Percentiles rank a stretch among this genome's conserved stretches.
phyloP scores from a whole-genome alignment of 2,113 vertebrate genomes.

The Carollia perspicillata region DNA sequence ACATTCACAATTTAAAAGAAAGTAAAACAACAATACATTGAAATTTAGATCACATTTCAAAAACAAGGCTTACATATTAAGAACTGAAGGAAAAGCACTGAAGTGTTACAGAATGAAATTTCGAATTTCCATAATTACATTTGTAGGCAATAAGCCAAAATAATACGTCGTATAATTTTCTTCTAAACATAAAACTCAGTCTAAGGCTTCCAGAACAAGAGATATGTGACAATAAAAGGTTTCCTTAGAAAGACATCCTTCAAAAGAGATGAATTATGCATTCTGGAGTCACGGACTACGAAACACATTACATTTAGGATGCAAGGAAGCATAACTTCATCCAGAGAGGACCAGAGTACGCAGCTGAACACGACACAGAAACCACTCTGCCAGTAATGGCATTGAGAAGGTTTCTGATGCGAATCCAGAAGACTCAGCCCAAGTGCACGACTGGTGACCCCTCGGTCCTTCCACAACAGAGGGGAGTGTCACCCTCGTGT shows the following conservation, averaged over 20 bases:
- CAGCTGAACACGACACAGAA: background rate
- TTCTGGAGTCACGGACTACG: background rate
- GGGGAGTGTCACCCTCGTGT: background rate
- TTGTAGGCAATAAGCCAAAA: background rate
- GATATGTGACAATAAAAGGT: background rate
- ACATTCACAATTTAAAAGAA: background rate
- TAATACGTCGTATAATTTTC: background rate
- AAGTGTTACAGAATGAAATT: conserved; percentile 1
- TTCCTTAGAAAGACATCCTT: conserved; percentile 9
- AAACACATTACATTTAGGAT: background rate
- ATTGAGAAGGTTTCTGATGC: background rate
- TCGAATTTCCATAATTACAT: background rate
- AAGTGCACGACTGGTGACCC: fast-evolving
- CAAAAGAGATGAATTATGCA: background rate
- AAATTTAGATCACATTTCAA: background rate
- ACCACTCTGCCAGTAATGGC: background rate
- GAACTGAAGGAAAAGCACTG: background rate
- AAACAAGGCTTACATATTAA: conserved; percentile 5
- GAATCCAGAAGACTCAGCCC: background rate
- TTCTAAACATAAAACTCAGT: conserved; percentile 31
- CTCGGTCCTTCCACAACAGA: fast-evolving
- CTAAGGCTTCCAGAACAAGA: background rate
- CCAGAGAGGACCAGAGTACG: background rate
- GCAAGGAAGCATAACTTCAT: background rate
- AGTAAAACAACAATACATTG: background rate